Evolutionary conservation across 2,888 invertebrate genomes (phyloP).

Genomic region (Mythimna loreyi): DNA sequence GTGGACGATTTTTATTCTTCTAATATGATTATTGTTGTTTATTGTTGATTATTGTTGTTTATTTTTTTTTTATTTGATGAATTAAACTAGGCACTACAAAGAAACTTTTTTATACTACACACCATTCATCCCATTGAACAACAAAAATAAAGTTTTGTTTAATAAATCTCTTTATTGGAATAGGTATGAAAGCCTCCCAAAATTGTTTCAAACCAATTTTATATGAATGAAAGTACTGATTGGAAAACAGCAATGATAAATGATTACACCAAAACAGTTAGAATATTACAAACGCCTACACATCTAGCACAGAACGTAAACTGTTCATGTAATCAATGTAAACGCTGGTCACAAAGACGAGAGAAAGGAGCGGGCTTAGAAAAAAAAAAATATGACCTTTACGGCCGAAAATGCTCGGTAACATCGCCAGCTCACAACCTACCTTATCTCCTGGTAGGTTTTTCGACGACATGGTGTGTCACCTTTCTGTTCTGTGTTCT

Average conservation of each 20-base stretch:
- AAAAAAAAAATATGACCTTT: slow-evolving; percentile 85
- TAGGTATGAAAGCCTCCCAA: background rate
- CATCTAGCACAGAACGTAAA: slow-evolving; percentile 24
- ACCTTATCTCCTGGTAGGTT: slow-evolving; percentile 96
- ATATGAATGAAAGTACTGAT: slow-evolving; percentile 14
- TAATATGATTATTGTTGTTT: no score
- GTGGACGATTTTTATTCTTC: background rate
- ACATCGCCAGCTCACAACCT: slow-evolving; percentile 77
- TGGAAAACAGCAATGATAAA: slow-evolving; percentile 22
- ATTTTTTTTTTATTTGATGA: background rate
- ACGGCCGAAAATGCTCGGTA: slow-evolving; percentile 67
- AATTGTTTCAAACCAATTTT: slow-evolving; percentile 36
- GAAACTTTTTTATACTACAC: background rate
- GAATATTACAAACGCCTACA: slow-evolving; percentile 24
- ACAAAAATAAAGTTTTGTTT: slow-evolving; percentile 8
- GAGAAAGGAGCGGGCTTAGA: slow-evolving; percentile 84
- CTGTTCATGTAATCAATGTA: slow-evolving; percentile 51
- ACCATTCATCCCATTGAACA: background rate
- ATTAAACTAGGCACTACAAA: background rate
- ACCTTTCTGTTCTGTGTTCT: slow-evolving; percentile 83
- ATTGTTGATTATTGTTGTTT: no score
- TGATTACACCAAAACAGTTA: slow-evolving; percentile 22
- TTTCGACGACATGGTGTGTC: slow-evolving; percentile 93
- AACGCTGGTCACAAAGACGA: slow-evolving; percentile 69
- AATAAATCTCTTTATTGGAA: background rate